Conservation (phyloP, 2,888 invertebrate genomes). For the Peribatodes rhomboidaria region DNA sequence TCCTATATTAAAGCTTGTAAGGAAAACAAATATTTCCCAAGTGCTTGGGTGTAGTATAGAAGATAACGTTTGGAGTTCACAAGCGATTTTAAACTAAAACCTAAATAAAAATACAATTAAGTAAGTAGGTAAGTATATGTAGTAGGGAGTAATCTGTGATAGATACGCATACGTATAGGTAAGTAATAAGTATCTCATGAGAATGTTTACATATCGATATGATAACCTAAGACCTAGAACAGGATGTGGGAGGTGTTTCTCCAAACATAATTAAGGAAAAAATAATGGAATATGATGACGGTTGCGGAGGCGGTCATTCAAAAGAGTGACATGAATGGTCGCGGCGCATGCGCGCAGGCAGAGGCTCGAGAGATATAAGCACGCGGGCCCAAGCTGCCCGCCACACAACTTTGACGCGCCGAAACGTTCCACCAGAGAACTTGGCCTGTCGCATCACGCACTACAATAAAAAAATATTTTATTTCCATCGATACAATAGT, state of each 20-base stretch:
- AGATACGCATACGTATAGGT: too few species aligned
- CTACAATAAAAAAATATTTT: conserved; percentile 48
- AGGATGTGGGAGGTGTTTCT: neutral
- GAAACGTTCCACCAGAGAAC: conserved; percentile 75
- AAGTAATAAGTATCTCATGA: too few species aligned
- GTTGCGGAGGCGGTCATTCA: conserved; percentile 81
- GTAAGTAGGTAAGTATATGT: too few species aligned
- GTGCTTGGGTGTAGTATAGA: too few species aligned
- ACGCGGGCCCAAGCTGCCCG: conserved; percentile 67
- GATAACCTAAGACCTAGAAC: neutral
- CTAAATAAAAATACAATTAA: too few species aligned
- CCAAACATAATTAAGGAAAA: conserved; percentile 5
- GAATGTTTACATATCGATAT: neutral
- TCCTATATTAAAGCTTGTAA: too few species aligned
- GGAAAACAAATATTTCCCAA: too few species aligned
- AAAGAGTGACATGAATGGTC: conserved; percentile 77
- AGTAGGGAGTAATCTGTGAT: too few species aligned
- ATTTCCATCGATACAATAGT: conserved; percentile 38
- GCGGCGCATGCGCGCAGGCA: conserved; percentile 72
- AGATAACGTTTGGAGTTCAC: too few species aligned
- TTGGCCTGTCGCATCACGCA: conserved; percentile 58
- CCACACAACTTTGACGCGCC: conserved; percentile 83
- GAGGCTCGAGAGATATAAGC: conserved; percentile 78
- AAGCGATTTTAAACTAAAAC: too few species aligned
- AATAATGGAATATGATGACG: conserved; percentile 58